These are phyloP conservation scores for Geodia barretti DNA, from an alignment of 37 sponge, comb jelly and placozoan genomes.

Conservation along the genomic window DNA sequence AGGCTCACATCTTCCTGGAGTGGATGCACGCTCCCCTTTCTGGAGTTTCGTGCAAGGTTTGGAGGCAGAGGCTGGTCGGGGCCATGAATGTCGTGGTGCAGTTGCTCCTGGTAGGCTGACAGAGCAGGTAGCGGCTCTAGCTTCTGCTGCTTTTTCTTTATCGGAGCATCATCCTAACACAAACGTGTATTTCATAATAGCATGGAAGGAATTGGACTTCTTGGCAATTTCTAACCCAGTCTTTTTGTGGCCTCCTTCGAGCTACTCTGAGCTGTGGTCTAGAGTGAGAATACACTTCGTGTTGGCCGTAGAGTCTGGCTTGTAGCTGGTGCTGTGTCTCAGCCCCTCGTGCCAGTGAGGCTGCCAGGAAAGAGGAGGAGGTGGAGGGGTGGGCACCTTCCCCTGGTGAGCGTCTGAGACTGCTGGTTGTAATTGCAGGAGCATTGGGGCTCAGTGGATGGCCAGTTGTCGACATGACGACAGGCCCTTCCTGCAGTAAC, in stretches of 20 bases:
- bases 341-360: too few species aligned
- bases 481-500: neutral
- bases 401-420: neutral
- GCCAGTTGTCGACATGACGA: neutral
- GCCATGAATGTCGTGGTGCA: constrained; percentile 62
- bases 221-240: constrained; percentile 10
- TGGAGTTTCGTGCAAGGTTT: constrained; percentile 5
- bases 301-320: constrained; percentile 61
- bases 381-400: neutral
- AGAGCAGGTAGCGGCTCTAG: constrained; percentile 71
- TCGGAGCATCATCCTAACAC: neutral
- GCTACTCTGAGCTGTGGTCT: constrained; percentile 42
- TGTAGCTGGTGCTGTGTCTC: constrained; percentile 61
- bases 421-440: neutral
- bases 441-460: neutral
- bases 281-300: constrained; percentile 50
- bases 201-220: too few species aligned
- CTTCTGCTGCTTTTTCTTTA: constrained; percentile 29
- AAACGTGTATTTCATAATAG: too few species aligned
- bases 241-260: constrained; percentile 6
- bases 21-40: constrained; percentile 10
- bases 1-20: neutral
- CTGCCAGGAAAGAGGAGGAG: too few species aligned
- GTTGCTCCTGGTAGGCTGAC: constrained; percentile 58
- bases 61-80: constrained; percentile 29